These are phyloP conservation scores for Apodemia duryi DNA, from an alignment of 2,888 invertebrate genomes.

Conservation along the genomic window DNA sequence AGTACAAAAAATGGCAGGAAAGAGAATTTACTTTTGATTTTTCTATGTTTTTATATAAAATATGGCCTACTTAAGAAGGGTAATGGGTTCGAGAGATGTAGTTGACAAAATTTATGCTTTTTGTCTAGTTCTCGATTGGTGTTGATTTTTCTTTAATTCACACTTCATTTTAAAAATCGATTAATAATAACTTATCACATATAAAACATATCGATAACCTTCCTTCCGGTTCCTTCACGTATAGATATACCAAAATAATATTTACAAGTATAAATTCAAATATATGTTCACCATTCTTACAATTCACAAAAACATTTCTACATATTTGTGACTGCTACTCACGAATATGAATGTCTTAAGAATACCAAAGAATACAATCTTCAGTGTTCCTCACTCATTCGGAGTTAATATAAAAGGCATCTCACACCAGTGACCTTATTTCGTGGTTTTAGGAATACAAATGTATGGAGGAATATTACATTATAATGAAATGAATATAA, in stretches of 20 bases:
- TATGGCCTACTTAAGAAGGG: conserved; percentile 1
- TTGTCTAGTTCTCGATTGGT: background rate
- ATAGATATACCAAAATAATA: too few relatives aligned
- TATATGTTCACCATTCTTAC: background rate
- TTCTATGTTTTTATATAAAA: background rate
- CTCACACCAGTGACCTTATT: background rate
- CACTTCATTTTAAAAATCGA: too few relatives aligned
- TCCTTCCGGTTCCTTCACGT: too few relatives aligned
- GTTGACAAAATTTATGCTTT: background rate
- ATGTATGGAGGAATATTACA: conserved; percentile 2
- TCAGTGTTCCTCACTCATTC: conserved; percentile 7
- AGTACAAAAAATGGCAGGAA: too few relatives aligned
- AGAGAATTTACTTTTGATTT: too few relatives aligned
- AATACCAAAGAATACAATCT: conserved; percentile 5
- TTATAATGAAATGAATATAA: conserved; percentile 12
- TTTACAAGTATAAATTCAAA: too few relatives aligned
- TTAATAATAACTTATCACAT: background rate
- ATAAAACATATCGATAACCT: background rate
- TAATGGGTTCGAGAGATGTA: background rate
- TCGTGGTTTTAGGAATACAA: background rate
- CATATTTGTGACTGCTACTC: background rate
- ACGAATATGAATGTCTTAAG: conserved; percentile 9
- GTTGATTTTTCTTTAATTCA: background rate
- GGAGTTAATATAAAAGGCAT: conserved; percentile 5
- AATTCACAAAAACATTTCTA: background rate